These are phyloP conservation scores for Falco rusticolus DNA, from an alignment of 2,797 vertebrate species.

Conservation along the genomic window DNA sequence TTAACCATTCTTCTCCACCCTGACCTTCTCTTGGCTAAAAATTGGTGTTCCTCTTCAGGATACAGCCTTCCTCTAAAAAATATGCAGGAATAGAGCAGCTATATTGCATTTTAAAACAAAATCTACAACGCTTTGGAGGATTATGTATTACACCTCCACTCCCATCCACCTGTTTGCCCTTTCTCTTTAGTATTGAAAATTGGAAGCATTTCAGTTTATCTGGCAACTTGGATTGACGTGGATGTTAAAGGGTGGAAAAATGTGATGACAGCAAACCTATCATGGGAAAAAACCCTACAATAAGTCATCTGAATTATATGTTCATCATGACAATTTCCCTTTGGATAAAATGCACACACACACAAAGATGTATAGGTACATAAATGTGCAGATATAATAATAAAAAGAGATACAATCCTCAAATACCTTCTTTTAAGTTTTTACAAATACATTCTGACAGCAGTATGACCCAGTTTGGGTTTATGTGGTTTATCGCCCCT, in stretches of 20 bases:
- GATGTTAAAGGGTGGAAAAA: neutral
- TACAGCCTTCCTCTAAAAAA: neutral
- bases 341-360: neutral
- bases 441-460: neutral
- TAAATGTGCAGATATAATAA: neutral
- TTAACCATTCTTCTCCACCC: neutral
- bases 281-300: neutral
- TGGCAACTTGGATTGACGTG: neutral
- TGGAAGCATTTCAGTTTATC: neutral
- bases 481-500: neutral
- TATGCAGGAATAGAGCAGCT: neutral
- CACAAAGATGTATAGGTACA: neutral
- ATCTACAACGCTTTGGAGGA: neutral
- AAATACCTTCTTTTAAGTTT: neutral
- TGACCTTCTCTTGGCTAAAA: neutral
- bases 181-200: neutral
- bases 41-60: neutral
- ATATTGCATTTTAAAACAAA: neutral
- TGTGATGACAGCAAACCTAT: neutral
- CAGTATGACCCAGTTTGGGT: neutral
- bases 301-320: neutral
- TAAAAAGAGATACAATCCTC: neutral
- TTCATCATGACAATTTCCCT: neutral
- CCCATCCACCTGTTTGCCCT: neutral
- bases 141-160: neutral